These are phyloP conservation scores for Macrobrachium nipponense DNA, from an alignment of 1,140 invertebrate genomes.

Conservation along the genomic window DNA sequence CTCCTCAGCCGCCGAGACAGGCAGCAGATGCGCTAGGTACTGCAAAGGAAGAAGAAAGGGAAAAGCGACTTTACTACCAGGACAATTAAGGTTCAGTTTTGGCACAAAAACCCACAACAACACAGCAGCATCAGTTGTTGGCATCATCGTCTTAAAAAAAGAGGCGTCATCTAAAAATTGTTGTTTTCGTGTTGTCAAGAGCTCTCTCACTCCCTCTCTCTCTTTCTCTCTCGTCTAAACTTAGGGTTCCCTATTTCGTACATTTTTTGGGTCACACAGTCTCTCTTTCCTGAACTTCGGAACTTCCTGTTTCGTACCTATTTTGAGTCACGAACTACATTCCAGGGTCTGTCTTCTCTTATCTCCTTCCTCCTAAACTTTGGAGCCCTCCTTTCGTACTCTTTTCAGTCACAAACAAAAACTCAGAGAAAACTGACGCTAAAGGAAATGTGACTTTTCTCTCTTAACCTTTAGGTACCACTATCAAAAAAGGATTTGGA, in stretches of 20 bases:
- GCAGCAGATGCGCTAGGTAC: slow-evolving; percentile 25
- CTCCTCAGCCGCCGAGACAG: background rate
- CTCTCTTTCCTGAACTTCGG: background rate
- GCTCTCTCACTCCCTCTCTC: background rate
- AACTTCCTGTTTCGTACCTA: too few relatives aligned
- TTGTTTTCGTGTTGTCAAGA: background rate
- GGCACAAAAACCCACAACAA: too few relatives aligned
- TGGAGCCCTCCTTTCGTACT: too few relatives aligned
- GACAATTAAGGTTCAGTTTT: background rate
- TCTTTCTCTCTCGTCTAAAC: slow-evolving; percentile 3
- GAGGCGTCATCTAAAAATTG: too few relatives aligned
- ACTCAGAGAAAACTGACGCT: too few relatives aligned
- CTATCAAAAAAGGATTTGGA: too few relatives aligned
- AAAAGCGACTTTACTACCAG: slow-evolving; percentile 30
- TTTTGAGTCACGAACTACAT: too few relatives aligned
- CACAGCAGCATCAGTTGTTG: too few relatives aligned
- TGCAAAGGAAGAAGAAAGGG: slow-evolving; percentile 39
- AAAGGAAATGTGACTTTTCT: too few relatives aligned
- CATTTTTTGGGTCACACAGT: background rate
- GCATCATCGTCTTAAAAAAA: too few relatives aligned
- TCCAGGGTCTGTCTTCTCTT: background rate
- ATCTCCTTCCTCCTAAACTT: background rate
- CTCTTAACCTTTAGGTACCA: too few relatives aligned
- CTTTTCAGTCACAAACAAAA: too few relatives aligned
- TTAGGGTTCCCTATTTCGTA: background rate